Percentiles rank a stretch among this genome's conserved stretches.
phyloP scores from a whole-genome alignment of 2,113 vertebrate genomes.

The Verasper variegatus region DNA sequence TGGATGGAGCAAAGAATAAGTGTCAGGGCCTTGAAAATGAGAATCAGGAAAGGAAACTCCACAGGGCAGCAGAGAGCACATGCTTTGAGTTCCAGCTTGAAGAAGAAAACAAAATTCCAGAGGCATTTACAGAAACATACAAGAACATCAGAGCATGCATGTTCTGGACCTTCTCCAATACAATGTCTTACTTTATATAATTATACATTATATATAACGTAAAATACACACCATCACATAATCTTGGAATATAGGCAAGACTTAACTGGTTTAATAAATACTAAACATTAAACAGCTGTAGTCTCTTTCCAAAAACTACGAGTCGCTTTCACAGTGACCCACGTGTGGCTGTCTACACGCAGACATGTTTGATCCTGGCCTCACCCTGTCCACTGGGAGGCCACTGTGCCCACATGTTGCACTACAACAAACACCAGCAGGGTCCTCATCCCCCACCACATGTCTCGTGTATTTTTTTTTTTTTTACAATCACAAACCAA shows the following conservation, averaged over 20 bases:
- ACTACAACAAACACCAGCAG: slow-evolving; percentile 63
- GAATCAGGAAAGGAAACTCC: slow-evolving; percentile 30
- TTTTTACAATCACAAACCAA: background rate
- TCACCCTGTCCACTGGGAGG: slow-evolving; percentile 44
- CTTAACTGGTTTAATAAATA: no score
- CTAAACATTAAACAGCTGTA: no score
- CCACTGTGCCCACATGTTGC: slow-evolving; percentile 61
- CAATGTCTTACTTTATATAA: no score
- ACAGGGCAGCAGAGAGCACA: background rate
- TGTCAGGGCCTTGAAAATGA: slow-evolving; percentile 8
- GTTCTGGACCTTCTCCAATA: background rate
- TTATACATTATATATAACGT: no score
- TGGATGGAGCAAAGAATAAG: background rate
- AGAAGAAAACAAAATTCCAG: slow-evolving; percentile 12
- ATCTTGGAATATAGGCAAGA: no score
- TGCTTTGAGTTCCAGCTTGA: slow-evolving; percentile 2
- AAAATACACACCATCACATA: no score
- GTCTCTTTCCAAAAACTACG: no score
- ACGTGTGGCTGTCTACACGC: slow-evolving; percentile 65
- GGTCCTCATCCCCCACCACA: background rate
- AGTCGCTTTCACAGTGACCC: slow-evolving; percentile 35
- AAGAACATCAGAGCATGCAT: no score
- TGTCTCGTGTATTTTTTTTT: background rate
- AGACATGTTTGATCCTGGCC: slow-evolving; percentile 70
- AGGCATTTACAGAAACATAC: slow-evolving; percentile 1